Evolutionary conservation across 2,797 vertebrate species (phyloP).

Genomic region (Hybognathus amarus): DNA sequence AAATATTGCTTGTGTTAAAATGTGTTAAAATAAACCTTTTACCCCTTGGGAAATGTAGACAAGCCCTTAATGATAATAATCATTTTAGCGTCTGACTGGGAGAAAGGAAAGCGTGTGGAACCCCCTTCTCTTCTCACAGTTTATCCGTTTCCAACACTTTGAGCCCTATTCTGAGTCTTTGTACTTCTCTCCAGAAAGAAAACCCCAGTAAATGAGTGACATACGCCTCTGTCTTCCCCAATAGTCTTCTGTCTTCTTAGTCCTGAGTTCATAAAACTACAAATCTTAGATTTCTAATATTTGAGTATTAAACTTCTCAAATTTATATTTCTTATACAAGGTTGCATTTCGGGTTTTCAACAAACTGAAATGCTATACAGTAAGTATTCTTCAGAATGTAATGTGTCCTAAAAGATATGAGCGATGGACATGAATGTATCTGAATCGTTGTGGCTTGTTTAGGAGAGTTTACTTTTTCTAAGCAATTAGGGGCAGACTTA

Average conservation of each 20-base stretch:
- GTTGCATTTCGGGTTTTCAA: neutral
- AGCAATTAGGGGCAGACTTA: neutral
- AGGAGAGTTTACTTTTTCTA: neutral
- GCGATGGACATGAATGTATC: neutral
- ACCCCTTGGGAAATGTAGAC: conserved; percentile 58
- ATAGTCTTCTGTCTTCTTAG: neutral
- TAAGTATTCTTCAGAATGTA: neutral
- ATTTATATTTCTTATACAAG: neutral
- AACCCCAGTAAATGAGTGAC: conserved; percentile 40
- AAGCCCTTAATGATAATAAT: conserved; percentile 66
- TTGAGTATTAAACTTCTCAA: neutral
- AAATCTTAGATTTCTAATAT: neutral
- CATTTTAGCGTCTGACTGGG: conserved; percentile 60
- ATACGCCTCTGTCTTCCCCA: conserved; percentile 2
- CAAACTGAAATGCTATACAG: neutral
- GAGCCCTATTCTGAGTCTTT: conserved; percentile 24
- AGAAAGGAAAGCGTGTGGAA: conserved; percentile 32
- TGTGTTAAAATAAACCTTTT: conserved; percentile 67
- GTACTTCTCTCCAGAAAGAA: conserved; percentile 37
- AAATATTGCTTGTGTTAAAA: conserved; percentile 67
- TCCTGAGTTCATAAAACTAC: neutral
- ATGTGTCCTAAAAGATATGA: neutral
- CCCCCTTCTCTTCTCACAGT: conserved; percentile 27
- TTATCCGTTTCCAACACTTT: conserved; percentile 43
- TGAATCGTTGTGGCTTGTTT: neutral